Evolutionary conservation across 2,797 vertebrate species (phyloP).

Genomic region (Acanthornis magna): DNA sequence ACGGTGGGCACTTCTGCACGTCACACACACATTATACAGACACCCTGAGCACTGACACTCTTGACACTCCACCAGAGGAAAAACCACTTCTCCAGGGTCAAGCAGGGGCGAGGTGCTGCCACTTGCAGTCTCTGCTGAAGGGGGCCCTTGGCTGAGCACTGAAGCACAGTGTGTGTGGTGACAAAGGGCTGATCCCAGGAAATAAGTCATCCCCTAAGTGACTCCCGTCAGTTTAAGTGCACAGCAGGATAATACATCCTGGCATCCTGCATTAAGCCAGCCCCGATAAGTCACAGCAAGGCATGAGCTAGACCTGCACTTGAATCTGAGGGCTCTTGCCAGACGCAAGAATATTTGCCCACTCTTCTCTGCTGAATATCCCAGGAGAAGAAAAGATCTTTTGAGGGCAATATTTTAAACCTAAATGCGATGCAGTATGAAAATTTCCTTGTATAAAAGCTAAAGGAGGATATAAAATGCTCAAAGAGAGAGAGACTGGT

Average conservation of each 20-base stretch:
- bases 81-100: neutral
- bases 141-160: neutral
- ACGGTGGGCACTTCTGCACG: neutral
- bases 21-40: accelerated
- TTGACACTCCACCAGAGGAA: neutral
- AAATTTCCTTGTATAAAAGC: neutral
- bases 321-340: neutral
- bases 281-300: neutral
- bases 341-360: neutral
- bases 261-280: neutral
- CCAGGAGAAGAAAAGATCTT: neutral
- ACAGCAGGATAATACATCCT: neutral
- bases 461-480: neutral
- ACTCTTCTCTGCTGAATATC: neutral
- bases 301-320: neutral
- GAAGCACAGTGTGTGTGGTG: accelerated
- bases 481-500: neutral
- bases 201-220: neutral
- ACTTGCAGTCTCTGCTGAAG: neutral
- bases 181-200: neutral
- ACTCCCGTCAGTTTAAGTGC: neutral
- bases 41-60: neutral
- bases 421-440: neutral
- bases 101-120: neutral
- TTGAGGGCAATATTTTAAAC: neutral